Evolutionary conservation across 2,888 invertebrate species (phyloP).

Genomic region (Apoderus coryli): DNA sequence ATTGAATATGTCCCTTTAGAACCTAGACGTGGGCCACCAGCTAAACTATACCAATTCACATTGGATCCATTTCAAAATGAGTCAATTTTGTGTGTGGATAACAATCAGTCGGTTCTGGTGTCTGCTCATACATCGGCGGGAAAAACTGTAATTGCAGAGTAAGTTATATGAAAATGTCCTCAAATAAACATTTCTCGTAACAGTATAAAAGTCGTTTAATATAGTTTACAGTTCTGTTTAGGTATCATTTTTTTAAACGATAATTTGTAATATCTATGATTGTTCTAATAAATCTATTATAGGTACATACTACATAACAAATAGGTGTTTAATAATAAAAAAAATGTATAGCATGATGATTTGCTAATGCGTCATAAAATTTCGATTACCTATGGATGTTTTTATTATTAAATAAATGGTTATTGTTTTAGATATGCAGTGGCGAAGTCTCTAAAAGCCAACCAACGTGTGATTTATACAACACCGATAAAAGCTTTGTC

Average conservation of each 20-base stretch:
- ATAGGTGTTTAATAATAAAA: too few species aligned
- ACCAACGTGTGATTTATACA: slow-evolving; percentile 97
- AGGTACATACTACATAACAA: too few species aligned
- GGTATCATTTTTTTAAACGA: too few species aligned
- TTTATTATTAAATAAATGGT: too few species aligned
- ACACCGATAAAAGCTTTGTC: too few species aligned
- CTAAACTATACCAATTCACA: slow-evolving; percentile 86
- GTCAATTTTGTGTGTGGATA: slow-evolving; percentile 92
- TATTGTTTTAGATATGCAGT: slow-evolving; percentile 67
- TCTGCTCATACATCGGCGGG: slow-evolving; percentile 99
- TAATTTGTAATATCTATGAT: too few species aligned
- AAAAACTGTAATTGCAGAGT: slow-evolving; percentile 98
- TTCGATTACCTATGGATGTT: too few species aligned
- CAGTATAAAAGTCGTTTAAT: background rate
- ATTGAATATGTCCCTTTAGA: slow-evolving; percentile 56
- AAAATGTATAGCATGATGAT: too few species aligned
- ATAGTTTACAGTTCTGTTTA: too few species aligned
- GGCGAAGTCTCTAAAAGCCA: slow-evolving; percentile 81
- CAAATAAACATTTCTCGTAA: background rate
- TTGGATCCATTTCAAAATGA: slow-evolving; percentile 97
- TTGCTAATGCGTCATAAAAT: too few species aligned
- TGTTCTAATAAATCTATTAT: too few species aligned
- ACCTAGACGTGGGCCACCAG: slow-evolving; percentile 50
- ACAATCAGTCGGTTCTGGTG: slow-evolving; percentile 94
- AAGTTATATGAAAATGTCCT: slow-evolving; percentile 31